Percentiles rank a stretch among this genome's conserved stretches.
Conservation (phyloP, 1,140 invertebrate genomes). For the Drosophila seguyi region DNA sequence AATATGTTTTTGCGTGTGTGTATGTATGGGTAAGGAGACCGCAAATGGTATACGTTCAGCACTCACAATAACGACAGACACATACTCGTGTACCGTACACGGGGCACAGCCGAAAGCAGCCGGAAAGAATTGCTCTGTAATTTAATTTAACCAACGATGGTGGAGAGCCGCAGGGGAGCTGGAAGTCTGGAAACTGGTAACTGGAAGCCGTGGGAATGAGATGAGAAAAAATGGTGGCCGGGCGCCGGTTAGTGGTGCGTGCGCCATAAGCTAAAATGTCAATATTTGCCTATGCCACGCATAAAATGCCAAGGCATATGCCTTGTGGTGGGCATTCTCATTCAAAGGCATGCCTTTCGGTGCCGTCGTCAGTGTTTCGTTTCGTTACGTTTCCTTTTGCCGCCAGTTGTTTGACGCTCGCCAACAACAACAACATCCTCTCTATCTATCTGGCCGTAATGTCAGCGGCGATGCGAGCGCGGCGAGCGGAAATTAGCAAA, state of each 20-base stretch:
- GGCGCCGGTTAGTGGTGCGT: conserved; percentile 74
- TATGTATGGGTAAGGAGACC: conserved; percentile 30
- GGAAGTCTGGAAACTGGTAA: background rate
- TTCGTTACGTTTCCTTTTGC: conserved; percentile 12
- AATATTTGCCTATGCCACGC: conserved; percentile 78
- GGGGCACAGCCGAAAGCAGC: conserved; percentile 54
- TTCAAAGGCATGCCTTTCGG: conserved; percentile 56
- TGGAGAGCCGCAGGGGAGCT: background rate
- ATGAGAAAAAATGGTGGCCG: conserved; percentile 23
- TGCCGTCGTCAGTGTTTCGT: conserved; percentile 13
- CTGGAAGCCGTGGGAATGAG: conserved; percentile 2
- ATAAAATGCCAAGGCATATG: conserved; percentile 76
- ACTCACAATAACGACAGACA: conserved; percentile 57
- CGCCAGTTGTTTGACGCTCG: conserved; percentile 44
- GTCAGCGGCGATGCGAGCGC: conserved; percentile 48
- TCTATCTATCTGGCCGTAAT: conserved; percentile 39
- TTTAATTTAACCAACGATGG: conserved; percentile 75
- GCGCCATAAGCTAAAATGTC: conserved; percentile 77
- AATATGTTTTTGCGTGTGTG: conserved; percentile 10
- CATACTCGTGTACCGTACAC: conserved; percentile 17
- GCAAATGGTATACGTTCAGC: conserved; percentile 72
- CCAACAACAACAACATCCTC: conserved; percentile 42
- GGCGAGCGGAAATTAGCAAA: conserved; percentile 80
- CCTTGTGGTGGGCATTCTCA: conserved; percentile 69
- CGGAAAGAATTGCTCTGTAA: conserved; percentile 80